Evolutionary conservation across 2,888 invertebrate species (phyloP).

Genomic region (Noctua fimbriata): DNA sequence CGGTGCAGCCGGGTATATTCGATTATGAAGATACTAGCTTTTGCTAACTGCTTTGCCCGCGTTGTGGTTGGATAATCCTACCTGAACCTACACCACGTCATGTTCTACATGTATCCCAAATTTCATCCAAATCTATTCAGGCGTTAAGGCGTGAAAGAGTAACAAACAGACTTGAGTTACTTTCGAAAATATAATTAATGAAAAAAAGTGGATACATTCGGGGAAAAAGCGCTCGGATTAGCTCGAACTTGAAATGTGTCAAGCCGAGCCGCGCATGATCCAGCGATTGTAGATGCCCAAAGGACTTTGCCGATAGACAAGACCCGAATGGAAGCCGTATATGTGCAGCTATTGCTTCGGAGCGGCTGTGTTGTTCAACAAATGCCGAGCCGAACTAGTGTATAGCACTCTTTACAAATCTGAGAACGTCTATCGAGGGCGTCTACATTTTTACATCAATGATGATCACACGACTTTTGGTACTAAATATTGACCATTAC

Average conservation of each 20-base stretch:
- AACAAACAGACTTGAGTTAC: neutral
- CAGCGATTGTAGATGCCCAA: neutral
- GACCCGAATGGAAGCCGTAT: neutral
- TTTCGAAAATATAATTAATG: neutral
- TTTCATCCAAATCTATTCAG: neutral
- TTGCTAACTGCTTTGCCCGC: neutral
- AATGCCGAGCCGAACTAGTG: neutral
- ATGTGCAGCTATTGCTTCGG: neutral
- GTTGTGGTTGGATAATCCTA: neutral
- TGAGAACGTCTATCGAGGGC: slow-evolving; percentile 28
- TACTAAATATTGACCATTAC: slow-evolving; percentile 28
- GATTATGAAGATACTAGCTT: neutral
- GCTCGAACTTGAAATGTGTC: neutral
- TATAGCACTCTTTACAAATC: neutral
- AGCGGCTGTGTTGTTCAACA: neutral
- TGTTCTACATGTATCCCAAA: neutral
- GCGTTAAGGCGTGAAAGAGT: neutral
- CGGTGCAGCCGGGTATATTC: neutral
- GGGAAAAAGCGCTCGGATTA: neutral
- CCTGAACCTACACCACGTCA: neutral
- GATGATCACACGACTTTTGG: slow-evolving; percentile 20
- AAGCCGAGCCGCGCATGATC: neutral
- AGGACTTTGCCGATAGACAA: neutral
- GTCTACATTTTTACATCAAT: slow-evolving; percentile 35
- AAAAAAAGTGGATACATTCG: neutral